Conservation (phyloP, 2,888 invertebrate species). For the Dryobota labecula region DNA sequence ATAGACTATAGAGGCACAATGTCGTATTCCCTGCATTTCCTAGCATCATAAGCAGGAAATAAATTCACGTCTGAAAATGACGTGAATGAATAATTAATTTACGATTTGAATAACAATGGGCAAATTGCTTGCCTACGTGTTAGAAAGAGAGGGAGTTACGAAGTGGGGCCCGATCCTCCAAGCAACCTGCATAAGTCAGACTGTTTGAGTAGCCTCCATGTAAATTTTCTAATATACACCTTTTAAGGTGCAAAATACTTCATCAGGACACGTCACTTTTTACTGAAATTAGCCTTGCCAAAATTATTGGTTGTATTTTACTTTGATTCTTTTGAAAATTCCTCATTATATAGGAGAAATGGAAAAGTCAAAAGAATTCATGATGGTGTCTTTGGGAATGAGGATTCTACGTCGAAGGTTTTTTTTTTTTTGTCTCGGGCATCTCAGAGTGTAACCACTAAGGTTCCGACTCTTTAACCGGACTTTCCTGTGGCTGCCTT, state of each 20-base stretch:
- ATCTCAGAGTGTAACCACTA: no score
- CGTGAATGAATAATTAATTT: slow-evolving; percentile 85
- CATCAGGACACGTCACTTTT: neutral
- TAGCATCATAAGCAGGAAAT: slow-evolving; percentile 68
- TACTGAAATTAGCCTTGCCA: neutral
- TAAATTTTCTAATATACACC: slow-evolving; percentile 19
- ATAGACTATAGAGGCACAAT: slow-evolving; percentile 15
- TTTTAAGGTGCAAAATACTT: slow-evolving; percentile 5
- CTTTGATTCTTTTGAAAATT: neutral
- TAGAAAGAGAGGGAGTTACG: slow-evolving; percentile 50
- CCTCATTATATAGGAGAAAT: neutral
- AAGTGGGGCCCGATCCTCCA: slow-evolving; percentile 24
- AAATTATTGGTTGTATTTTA: neutral
- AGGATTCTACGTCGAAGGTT: neutral
- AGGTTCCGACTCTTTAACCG: no score
- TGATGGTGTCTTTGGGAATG: neutral
- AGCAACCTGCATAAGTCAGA: slow-evolving; percentile 39
- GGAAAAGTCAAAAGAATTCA: neutral
- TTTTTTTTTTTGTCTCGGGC: no score
- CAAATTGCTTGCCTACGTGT: slow-evolving; percentile 74
- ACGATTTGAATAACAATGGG: slow-evolving; percentile 84
- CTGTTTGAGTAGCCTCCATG: slow-evolving; percentile 15
- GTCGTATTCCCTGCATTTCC: slow-evolving; percentile 44
- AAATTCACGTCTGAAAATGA: slow-evolving; percentile 79
- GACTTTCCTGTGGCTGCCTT: no score